These are phyloP conservation scores for Manduca sexta DNA, from an alignment of 1,140 invertebrate species.

Conservation along the genomic window DNA sequence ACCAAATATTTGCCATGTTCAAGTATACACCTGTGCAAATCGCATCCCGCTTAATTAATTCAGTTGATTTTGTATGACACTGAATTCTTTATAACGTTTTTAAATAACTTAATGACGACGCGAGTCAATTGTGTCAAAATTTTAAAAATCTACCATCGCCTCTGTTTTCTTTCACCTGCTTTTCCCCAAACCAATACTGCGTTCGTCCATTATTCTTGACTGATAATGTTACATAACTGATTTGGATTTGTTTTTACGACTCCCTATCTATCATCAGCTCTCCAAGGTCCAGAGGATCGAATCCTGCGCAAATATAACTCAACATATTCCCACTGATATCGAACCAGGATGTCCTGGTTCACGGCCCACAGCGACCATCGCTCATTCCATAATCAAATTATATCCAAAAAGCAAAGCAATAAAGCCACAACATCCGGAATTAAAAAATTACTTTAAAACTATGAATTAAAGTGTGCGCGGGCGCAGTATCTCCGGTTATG, in stretches of 20 bases:
- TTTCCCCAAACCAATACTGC: too few relatives aligned
- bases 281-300: too few relatives aligned
- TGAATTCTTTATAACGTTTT: background rate
- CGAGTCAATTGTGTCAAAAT: background rate
- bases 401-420: background rate
- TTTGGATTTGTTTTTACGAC: too few relatives aligned
- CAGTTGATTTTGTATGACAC: background rate
- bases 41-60: background rate
- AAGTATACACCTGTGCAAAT: conserved; percentile 1
- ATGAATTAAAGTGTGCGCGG: background rate
- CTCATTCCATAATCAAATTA: too few relatives aligned
- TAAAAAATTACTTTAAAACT: background rate
- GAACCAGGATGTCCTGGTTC: too few relatives aligned
- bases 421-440: background rate
- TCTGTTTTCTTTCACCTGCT: background rate
- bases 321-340: too few relatives aligned
- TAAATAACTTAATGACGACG: background rate
- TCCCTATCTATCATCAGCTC: too few relatives aligned
- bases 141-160: background rate
- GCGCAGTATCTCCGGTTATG: conserved; percentile 27
- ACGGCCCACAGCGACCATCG: too few relatives aligned
- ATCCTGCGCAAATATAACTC: too few relatives aligned
- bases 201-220: too few relatives aligned
- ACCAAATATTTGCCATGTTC: background rate
- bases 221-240: too few relatives aligned